Base-by-base conservation (phyloP, 2,113 vertebrate species). In the Raphicerus campestris region DNA sequence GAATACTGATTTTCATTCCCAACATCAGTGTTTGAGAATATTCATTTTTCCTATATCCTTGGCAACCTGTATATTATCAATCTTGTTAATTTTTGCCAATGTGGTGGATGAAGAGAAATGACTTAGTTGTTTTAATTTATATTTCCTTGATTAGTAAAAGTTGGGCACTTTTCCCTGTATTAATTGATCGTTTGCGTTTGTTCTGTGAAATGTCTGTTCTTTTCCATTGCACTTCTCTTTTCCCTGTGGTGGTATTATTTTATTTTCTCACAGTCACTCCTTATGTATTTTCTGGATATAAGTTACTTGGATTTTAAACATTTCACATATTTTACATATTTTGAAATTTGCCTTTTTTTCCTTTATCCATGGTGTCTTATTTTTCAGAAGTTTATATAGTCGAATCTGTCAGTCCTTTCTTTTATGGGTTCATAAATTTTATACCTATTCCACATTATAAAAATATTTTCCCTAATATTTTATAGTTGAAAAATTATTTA, bases 41-140 rank as follows among this genome's bases (percentile, higher is more conserved):
- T 51, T 63, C 6, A 9, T 91, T 94, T 96, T 89, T 11, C 47
- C 17, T 7, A 55, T 6, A 56, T 91, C 58, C 45, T 87, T 75
- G n/a, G 73, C 47, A 92, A 58, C 9, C 89, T 90, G 45, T 35
- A 45, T 66, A 45, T 32, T 61, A 82, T 75, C 20, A 70, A 5
- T 63, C n/a, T 80, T 97, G 42, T 55, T 96, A 82, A 87, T 92
- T 80, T 97, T 96, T 91, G 19, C 45, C 55, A 63, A 1, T 58
- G 45, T 88, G 17, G 66, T 55, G 10, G 51, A 58, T 77, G 24
- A 78, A 94, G 32, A 93, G 47, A 80, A 78, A 86, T 83, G n/a
- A 94, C 19, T 90, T 86, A 17, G 51, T 90, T 88, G 53, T 89
- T 93, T 91, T 45, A 91, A 89, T 75, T 94, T 94, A 11, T 87